Evolutionary conservation across 1,140 invertebrate species (phyloP).

Genomic region (Pomacea maculata): DNA sequence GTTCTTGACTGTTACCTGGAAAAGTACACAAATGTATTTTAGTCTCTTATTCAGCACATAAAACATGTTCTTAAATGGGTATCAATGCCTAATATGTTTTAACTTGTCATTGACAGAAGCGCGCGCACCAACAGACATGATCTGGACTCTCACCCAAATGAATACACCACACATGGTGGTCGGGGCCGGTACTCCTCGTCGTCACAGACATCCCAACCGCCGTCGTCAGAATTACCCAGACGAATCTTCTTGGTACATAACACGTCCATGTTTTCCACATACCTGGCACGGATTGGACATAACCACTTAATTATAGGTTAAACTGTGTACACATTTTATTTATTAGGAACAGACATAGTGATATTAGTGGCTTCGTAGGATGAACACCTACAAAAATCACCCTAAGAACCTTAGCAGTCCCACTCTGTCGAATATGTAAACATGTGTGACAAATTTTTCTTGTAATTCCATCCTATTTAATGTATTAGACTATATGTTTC

Average conservation of each 20-base stretch:
- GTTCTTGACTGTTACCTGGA: neutral
- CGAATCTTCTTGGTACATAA: constrained; percentile 44
- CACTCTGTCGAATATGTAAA: no score
- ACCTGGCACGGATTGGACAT: constrained; percentile 27
- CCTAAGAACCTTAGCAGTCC: no score
- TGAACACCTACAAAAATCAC: no score
- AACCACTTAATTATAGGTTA: neutral
- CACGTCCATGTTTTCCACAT: constrained; percentile 44
- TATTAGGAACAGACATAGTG: no score
- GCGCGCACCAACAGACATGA: neutral
- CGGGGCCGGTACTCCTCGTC: constrained; percentile 39
- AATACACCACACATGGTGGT: constrained; percentile 45
- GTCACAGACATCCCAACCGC: constrained; percentile 57
- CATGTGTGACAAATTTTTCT: no score
- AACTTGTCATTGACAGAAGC: neutral
- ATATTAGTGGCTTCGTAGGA: no score
- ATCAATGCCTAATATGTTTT: no score
- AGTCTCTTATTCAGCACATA: no score
- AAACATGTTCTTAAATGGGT: no score
- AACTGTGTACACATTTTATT: no score
- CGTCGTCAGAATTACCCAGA: constrained; percentile 45
- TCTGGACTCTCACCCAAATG: constrained; percentile 41
- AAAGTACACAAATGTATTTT: neutral
- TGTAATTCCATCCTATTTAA: no score
- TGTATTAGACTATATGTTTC: no score